A percentile compares a stretch with the other conserved stretches of the same genome.
These are phyloP conservation scores for Lerista edwardsae DNA, from an alignment of 2,797 vertebrate genomes.

Conservation along the genomic window DNA sequence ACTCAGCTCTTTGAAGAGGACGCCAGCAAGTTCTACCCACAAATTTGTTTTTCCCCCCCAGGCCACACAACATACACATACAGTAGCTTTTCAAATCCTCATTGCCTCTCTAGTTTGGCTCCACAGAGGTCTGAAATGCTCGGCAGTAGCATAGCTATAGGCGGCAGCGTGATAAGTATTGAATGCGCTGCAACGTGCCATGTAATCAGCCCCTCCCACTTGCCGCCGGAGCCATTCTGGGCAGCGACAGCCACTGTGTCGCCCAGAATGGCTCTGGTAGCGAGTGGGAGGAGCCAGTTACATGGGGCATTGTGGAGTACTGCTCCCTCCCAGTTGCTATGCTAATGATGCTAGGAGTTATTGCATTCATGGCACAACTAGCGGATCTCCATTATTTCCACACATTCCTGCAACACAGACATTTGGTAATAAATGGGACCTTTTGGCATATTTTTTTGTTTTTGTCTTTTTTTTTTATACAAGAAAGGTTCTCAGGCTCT, in stretches of 20 bases:
- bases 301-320: too few relatives aligned
- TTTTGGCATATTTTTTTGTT: constrained; percentile 8
- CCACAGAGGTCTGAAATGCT: not conserved
- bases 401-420: not conserved
- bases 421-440: not conserved
- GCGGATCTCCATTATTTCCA: not conserved
- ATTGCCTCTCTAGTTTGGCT: not conserved
- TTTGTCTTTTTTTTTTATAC: not conserved
- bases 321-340: too few relatives aligned
- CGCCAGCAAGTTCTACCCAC: not conserved
- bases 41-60: not conserved
- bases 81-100: not conserved
- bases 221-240: too few relatives aligned
- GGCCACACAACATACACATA: too few relatives aligned
- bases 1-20: not conserved
- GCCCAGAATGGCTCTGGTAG: too few relatives aligned
- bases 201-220: too few relatives aligned
- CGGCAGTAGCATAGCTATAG: too few relatives aligned
- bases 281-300: too few relatives aligned
- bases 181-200: too few relatives aligned
- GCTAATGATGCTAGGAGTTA: too few relatives aligned
- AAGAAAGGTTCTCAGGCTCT: constrained; percentile 19
- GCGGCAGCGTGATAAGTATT: too few relatives aligned
- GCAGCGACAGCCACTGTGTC: too few relatives aligned
- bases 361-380: not conserved